phyloP scores from a whole-genome alignment of 2,888 invertebrate species.

The Cantharis rustica region DNA sequence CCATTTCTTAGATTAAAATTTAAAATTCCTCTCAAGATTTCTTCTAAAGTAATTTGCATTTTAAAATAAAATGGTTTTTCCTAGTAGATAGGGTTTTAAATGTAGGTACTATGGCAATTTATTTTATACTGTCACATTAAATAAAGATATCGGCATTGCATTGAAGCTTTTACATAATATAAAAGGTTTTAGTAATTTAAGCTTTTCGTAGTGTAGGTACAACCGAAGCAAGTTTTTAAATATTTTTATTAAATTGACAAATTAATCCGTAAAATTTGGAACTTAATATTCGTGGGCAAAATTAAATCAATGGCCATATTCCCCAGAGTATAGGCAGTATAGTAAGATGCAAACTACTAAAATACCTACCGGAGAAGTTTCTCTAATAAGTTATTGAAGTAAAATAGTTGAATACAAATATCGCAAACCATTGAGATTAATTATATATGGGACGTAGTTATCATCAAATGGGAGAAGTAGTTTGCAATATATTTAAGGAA shows the following conservation, averaged over 20 bases:
- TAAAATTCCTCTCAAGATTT: conserved; percentile 5
- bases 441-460: not conserved
- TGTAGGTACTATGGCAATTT: conserved; percentile 1
- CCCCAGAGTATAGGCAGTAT: not conserved
- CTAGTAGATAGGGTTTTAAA: not conserved
- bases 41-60: conserved; percentile 8
- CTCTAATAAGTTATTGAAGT: not conserved
- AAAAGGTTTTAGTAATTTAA: not conserved
- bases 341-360: not conserved
- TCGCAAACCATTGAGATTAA: not conserved
- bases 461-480: not conserved
- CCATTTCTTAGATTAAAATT: conserved; percentile 13
- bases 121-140: conserved; percentile 15
- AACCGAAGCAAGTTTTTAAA: not conserved
- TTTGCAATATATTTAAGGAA: not conserved
- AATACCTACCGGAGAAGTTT: not conserved
- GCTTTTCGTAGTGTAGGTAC: not conserved
- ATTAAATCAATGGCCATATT: not conserved
- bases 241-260: not conserved
- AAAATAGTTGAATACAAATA: not conserved
- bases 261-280: not conserved
- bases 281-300: not conserved
- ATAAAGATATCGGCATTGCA: conserved; percentile 3
- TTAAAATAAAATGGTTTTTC: conserved; percentile 9
- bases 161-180: not conserved